These are phyloP conservation scores for Patella vulgata DNA, from an alignment of 1,140 invertebrate species.

Conservation along the genomic window DNA sequence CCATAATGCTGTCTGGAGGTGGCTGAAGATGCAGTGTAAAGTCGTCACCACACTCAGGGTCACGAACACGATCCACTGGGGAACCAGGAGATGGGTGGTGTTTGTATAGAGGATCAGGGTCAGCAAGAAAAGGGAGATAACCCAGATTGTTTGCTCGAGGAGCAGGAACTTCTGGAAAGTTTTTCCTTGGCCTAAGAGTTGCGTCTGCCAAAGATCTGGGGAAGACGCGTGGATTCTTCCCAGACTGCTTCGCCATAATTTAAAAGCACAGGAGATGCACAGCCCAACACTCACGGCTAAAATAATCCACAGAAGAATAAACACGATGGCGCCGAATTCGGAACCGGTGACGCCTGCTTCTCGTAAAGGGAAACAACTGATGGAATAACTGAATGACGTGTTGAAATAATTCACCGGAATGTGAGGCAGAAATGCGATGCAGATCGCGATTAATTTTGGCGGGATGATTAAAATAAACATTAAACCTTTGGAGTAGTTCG, in stretches of 20 bases:
- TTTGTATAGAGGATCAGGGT: constrained; percentile 36
- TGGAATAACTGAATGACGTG: constrained; percentile 9
- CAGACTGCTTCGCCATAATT: constrained; percentile 40
- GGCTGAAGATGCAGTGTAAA: constrained; percentile 27
- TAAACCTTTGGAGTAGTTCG: constrained; percentile 25
- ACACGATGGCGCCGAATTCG: constrained; percentile 35
- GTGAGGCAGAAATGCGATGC: constrained; percentile 31
- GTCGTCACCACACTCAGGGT: constrained; percentile 21
- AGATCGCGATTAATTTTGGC: constrained; percentile 36
- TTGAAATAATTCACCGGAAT: constrained; percentile 33
- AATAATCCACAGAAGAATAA: constrained; percentile 40
- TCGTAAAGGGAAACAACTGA: constrained; percentile 42
- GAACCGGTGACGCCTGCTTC: constrained; percentile 36
- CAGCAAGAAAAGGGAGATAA: constrained; percentile 27
- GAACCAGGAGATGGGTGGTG: constrained; percentile 1
- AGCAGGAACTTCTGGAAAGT: constrained; percentile 32
- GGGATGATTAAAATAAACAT: constrained; percentile 41
- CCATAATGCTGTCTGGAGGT: constrained; percentile 35
- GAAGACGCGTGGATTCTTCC: constrained; percentile 48
- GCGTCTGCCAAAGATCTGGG: constrained; percentile 48
- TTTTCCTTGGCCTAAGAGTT: constrained; percentile 35
- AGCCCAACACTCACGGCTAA: constrained; percentile 22
- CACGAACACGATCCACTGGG: constrained; percentile 35
- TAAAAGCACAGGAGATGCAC: constrained; percentile 33
- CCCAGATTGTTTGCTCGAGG: constrained; percentile 27